Percentiles rank a stretch among this genome's conserved stretches.
Conservation (phyloP, 1,140 invertebrate species). For the Drosophila lowei region DNA sequence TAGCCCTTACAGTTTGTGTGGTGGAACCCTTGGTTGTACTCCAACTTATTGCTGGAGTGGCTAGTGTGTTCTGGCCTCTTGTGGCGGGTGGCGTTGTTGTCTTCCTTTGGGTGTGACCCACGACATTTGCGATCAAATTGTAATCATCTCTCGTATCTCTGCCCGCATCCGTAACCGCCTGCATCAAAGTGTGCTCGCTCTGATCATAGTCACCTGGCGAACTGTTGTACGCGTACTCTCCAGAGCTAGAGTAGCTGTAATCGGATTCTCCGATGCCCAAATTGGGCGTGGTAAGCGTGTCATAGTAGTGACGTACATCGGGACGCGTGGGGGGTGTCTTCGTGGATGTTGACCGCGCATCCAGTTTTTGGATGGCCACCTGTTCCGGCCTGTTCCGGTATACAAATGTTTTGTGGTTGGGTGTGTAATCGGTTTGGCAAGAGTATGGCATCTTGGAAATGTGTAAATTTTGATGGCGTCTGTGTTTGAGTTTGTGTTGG, state of each 20-base stretch:
- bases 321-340: constrained; percentile 39
- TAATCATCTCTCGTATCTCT: constrained; percentile 43
- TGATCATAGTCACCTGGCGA: constrained; percentile 50
- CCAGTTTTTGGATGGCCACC: constrained; percentile 60
- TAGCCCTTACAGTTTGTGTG: constrained; percentile 42
- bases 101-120: constrained; percentile 21
- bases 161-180: constrained; percentile 1
- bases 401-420: constrained; percentile 56
- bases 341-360: constrained; percentile 21
- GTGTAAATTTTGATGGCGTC: constrained; percentile 64
- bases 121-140: constrained; percentile 52
- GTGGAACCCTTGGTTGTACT: constrained; percentile 44
- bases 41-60: constrained; percentile 23
- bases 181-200: constrained; percentile 29
- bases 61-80: constrained; percentile 14
- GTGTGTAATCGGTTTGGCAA: constrained; percentile 27
- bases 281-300: constrained; percentile 48
- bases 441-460: background rate
- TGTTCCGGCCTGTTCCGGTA: constrained; percentile 51
- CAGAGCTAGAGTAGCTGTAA: constrained; percentile 60
- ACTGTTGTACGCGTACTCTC: constrained; percentile 40
- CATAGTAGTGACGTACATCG: constrained; percentile 60
- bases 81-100: constrained; percentile 14
- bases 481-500: constrained; percentile 24
- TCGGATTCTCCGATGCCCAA: constrained; percentile 29